Percentiles rank a stretch among this genome's conserved stretches.
These are phyloP conservation scores for Sphaeridia pumilis DNA, from an alignment of 2,888 invertebrate species.

Conservation along the genomic window DNA sequence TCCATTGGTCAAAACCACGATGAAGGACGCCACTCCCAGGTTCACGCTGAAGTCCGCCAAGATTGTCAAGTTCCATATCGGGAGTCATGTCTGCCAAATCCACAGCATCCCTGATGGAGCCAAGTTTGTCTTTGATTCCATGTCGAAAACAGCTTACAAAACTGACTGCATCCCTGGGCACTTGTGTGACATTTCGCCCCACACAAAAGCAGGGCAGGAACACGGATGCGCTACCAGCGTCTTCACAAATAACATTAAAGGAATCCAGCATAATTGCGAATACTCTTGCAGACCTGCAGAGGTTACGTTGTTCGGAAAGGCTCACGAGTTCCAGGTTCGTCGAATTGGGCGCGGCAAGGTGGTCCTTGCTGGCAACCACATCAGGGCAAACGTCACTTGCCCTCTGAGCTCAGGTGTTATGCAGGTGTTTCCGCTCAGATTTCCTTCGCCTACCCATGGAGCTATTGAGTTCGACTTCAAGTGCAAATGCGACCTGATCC, in stretches of 20 bases:
- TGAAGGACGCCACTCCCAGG: neutral
- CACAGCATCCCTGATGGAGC: neutral
- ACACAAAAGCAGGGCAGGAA: constrained; percentile 1
- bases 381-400: too few species aligned
- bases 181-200: constrained; percentile 21
- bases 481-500: constrained; percentile 10
- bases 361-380: too few species aligned
- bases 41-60: neutral
- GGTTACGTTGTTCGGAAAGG: too few species aligned
- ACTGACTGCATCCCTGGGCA: constrained; percentile 23
- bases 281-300: too few species aligned
- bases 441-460: constrained; percentile 9
- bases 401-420: too few species aligned
- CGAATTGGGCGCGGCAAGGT: too few species aligned
- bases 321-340: too few species aligned
- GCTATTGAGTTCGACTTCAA: constrained; percentile 11
- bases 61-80: constrained; percentile 18
- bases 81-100: constrained; percentile 22
- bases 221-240: constrained; percentile 25
- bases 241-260: constrained; percentile 13
- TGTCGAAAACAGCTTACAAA: constrained; percentile 13
- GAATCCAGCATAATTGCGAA: constrained; percentile 17
- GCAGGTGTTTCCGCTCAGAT: too few species aligned
- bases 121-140: constrained; percentile 1
- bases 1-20: constrained; percentile 10